Base-by-base conservation (phyloP, 2,888 invertebrate species). In the Sympetrum striolatum region DNA sequence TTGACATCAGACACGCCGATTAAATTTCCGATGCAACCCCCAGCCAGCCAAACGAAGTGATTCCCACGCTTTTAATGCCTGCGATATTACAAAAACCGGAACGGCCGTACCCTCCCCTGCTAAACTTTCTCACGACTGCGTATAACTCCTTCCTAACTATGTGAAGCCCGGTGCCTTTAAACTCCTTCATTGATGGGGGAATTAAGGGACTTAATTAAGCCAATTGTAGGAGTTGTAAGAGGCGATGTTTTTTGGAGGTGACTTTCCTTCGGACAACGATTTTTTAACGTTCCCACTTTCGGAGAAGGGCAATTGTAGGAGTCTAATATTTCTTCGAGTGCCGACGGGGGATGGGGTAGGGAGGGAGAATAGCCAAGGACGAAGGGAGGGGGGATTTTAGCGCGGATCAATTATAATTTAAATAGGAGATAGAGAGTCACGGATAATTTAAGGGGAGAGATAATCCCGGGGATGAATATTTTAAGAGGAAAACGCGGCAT, bases 191-290 rank as follows among this genome's bases (percentile, higher is more conserved):
- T 53, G 53, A 53, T 18, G 53, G 18, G 53, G 53, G 53, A 82
- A 82, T 82, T 82, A 82, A 39, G 53, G 53, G 53, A 53, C 81
- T 82, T 39, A 82, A 82, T 82, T 82, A 82, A 82, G 81, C 25
- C 81, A 82, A 82, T 82, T 82, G 81, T 22, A 25, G 14, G 53
- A 82, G 48, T 44, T n/a, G 48, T 48, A 44, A 44, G 81, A 81
- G n/a, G 81, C n/a, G n/a, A 53, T 53, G n/a, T 53, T 82, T 79
- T 82, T 82, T n/a, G 53, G 53, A 53, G 81, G 53, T 53, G 53
- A 53, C 53, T 53, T 2, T 53, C 18, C 53, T 53, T 53, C 18
- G 18, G 53, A 53, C 15, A 18, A 18, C 53, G 53, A 53, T 53
- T 53, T 53, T 53, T 53, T 8, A 44, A 44, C 44, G 44, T 53